phyloP scores from a whole-genome alignment of 2,888 invertebrate genomes.

The Cheilosia grossa region DNA sequence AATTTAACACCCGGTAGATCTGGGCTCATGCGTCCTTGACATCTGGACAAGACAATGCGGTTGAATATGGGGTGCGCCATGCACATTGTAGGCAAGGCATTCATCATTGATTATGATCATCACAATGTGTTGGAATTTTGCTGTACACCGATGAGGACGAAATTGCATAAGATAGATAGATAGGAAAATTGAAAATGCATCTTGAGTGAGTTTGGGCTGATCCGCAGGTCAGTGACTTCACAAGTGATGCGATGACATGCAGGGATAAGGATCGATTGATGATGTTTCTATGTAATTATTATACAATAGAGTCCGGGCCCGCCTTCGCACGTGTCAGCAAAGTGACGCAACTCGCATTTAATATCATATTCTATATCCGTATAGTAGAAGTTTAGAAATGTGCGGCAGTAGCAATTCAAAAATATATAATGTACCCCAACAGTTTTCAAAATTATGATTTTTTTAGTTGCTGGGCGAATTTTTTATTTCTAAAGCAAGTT shows the following conservation, averaged over 20 bases:
- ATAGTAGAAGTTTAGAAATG: no score
- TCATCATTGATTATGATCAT: conserved; percentile 68
- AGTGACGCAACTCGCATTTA: no score
- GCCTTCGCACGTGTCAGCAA: no score
- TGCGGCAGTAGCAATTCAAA: no score
- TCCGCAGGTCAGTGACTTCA: not conserved
- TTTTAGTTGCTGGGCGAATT: no score
- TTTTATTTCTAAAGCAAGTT: no score
- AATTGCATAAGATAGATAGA: conserved; percentile 36
- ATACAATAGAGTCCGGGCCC: no score
- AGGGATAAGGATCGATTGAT: not conserved
- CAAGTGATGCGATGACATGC: not conserved
- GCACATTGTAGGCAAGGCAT: conserved; percentile 55
- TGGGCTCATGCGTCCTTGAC: conserved; percentile 67
- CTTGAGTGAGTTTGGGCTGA: not conserved
- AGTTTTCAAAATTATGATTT: no score
- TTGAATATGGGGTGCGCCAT: conserved; percentile 63
- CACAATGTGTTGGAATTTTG: conserved; percentile 39
- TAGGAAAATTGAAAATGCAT: not conserved
- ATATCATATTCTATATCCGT: no score
- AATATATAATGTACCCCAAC: no score
- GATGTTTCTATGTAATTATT: no score
- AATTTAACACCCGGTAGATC: conserved; percentile 66
- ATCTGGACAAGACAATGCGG: conserved; percentile 68
- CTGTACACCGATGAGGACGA: not conserved